Base-by-base conservation (phyloP, 2,113 vertebrate species). In the Hemichromis elongatus region DNA sequence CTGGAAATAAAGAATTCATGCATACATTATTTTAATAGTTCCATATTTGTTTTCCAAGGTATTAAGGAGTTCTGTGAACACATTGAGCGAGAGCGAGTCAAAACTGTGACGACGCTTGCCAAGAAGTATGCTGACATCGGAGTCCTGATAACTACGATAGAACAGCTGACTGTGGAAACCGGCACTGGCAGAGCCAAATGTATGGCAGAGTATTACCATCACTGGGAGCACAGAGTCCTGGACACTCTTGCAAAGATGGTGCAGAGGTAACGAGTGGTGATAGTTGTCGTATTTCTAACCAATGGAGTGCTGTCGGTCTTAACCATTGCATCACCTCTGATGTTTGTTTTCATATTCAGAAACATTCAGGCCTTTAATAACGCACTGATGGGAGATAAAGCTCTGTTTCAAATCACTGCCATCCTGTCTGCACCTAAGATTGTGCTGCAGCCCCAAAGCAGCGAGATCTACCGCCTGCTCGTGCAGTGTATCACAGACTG, bases 21-120 rank as follows among this genome's bases (percentile, higher is more conserved):
- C 30, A 61, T 50, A 16, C 9, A 73, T 10, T 47, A 79, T 52
- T 75, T 30, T 50, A 11, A 50, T 75, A 30, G 26, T 75, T 75
- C 55, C 3, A 61, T 10, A 6, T 55, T 37, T 57, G n/a, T 91
- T 61, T 63, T 83, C 56, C 81, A 80, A 99, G 99, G 96, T 12
- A 93, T 96, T 37, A 97, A 98, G 87, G 96, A 97, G 47, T 99
- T 99, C 93, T 99, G 96, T 93, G 97, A 97, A 78, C 83, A 92
- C 53, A 86, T 98, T 24, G 97, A 97, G 53, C 87, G 11, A n/a
- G 97, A 98, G 70, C 91, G 96, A 75, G 24, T 42, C 40, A 97
- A 96, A 81, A 97, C 97, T 6, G 45, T 97, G 80, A 95, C 93
- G 81, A 84, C 95, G 54, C 93, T 99, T 90, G 91, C 95, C 28